Percentiles rank a stretch among this genome's conserved stretches.
Evolutionary conservation across 2,113 vertebrate genomes (phyloP).

Genomic region (Gymnorhina tibicen): DNA sequence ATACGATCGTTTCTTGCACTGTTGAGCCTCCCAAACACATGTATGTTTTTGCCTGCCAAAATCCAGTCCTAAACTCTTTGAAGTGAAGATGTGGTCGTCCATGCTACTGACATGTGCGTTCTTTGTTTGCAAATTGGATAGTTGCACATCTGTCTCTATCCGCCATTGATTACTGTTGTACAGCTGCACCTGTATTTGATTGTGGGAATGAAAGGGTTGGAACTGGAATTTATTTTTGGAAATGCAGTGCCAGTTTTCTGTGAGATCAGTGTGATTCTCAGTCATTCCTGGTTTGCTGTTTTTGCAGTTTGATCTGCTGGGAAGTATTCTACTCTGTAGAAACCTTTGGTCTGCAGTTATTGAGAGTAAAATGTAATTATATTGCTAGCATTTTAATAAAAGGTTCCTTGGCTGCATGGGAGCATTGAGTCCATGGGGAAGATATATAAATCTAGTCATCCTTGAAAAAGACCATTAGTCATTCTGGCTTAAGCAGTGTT

Average conservation of each 20-base stretch:
- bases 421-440: not conserved
- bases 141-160: conserved; percentile 43
- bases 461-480: conserved; percentile 17
- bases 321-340: not conserved
- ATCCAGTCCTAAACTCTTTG: conserved; percentile 36
- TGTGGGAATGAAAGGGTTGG: conserved; percentile 7
- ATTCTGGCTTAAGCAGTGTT: not conserved
- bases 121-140: conserved; percentile 23
- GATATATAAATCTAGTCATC: not conserved
- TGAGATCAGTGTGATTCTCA: not conserved
- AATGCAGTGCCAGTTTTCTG: not conserved
- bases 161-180: not conserved
- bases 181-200: conserved; percentile 43
- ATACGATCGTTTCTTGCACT: not conserved
- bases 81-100: conserved; percentile 30
- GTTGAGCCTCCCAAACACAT: conserved; percentile 46
- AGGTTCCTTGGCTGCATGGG: not conserved
- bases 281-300: not conserved
- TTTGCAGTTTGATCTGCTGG: conserved; percentile 9
- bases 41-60: conserved; percentile 55
- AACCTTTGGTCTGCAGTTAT: not conserved
- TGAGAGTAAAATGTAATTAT: not conserved
- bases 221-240: conserved; percentile 24
- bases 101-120: conserved; percentile 5
- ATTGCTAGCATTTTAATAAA: conserved; percentile 5